Evolutionary conservation across 2,888 invertebrate genomes (phyloP).

Genomic region (Resseliella maxima): DNA sequence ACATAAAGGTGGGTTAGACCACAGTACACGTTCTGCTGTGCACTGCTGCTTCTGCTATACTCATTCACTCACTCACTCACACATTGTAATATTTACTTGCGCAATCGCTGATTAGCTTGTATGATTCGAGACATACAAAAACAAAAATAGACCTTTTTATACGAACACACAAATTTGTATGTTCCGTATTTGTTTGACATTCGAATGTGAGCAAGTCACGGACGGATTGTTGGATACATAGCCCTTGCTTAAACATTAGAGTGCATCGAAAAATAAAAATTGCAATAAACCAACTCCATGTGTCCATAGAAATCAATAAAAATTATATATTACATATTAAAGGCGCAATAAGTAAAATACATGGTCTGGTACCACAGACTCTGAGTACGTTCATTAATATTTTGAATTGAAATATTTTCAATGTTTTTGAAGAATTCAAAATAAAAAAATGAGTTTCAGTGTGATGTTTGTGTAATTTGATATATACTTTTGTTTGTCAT

Average conservation of each 20-base stretch:
- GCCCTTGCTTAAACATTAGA: conserved; percentile 41
- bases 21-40: not conserved
- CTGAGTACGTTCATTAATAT: too few relatives aligned
- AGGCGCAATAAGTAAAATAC: too few relatives aligned
- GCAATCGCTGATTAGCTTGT: not conserved
- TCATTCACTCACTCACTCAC: not conserved
- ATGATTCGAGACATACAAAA: conserved; percentile 4
- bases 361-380: too few relatives aligned
- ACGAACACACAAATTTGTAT: not conserved
- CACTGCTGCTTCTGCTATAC: not conserved
- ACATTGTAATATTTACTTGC: not conserved
- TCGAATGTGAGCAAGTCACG: conserved; percentile 18
- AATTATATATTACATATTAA: too few relatives aligned
- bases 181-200: not conserved
- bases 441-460: too few relatives aligned
- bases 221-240: conserved; percentile 6
- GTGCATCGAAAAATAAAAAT: conserved; percentile 5
- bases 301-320: too few relatives aligned
- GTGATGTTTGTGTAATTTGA: too few relatives aligned
- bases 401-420: too few relatives aligned
- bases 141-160: not conserved
- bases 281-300: too few relatives aligned
- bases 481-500: not conserved
- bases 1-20: not conserved
- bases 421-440: too few relatives aligned